Evolutionary conservation across 1,140 invertebrate species (phyloP).

Genomic region (Leptestheria dahalacensis): DNA sequence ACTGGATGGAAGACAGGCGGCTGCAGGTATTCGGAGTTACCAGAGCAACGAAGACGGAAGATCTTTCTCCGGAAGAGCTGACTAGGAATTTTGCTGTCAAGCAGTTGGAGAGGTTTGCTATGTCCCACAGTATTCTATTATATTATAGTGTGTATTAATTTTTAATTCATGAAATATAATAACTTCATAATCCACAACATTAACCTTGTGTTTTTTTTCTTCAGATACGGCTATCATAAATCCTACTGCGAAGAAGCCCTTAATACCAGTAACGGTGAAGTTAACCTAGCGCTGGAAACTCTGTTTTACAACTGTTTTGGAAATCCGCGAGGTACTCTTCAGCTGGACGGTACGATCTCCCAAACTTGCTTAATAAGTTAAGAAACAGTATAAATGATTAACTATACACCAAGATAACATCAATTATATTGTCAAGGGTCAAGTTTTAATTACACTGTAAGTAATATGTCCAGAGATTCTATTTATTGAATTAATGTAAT

Average conservation of each 20-base stretch:
- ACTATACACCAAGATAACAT: too few species aligned
- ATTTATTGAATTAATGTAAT: not conserved
- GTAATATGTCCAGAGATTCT: too few species aligned
- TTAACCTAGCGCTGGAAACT: constrained; percentile 47
- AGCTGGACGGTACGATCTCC: constrained; percentile 16
- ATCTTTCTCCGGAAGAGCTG: constrained; percentile 37
- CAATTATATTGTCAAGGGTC: too few species aligned
- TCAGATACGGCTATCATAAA: constrained; percentile 50
- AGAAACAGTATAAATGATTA: too few species aligned
- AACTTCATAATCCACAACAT: constrained; percentile 17
- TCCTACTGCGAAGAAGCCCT: constrained; percentile 56
- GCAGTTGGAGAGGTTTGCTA: constrained; percentile 44
- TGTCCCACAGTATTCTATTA: constrained; percentile 9
- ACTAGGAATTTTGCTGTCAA: constrained; percentile 47
- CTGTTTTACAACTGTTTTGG: constrained; percentile 49
- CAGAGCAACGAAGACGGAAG: constrained; percentile 39
- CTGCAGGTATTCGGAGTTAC: constrained; percentile 49
- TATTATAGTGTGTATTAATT: not conserved
- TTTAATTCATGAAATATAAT: not conserved
- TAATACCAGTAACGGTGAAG: constrained; percentile 39
- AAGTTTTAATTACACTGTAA: too few species aligned
- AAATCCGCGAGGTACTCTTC: constrained; percentile 28
- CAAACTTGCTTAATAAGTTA: too few species aligned
- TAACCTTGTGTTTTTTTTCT: constrained; percentile 19
- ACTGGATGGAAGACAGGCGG: constrained; percentile 54